These are phyloP conservation scores for Malacoraja senta DNA, from an alignment of 2,797 vertebrate species.

Conservation along the genomic window DNA sequence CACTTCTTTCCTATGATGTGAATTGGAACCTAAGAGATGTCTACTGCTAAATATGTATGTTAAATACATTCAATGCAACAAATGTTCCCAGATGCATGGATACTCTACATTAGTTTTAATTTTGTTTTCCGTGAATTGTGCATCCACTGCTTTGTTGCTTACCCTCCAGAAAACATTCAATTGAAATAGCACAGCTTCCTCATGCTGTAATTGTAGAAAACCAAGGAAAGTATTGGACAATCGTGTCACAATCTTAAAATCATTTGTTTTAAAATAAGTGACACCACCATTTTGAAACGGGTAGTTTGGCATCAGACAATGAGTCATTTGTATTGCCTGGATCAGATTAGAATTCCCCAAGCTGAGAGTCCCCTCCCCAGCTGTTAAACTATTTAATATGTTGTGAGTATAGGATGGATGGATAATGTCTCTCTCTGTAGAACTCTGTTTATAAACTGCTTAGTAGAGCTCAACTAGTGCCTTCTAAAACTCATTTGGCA, in stretches of 20 bases:
- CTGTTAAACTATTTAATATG: neutral
- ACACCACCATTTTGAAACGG: slow-evolving; percentile 4
- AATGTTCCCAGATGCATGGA: neutral
- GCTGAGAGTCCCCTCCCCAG: neutral
- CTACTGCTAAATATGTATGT: neutral
- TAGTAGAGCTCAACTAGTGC: neutral
- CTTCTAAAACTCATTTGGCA: neutral
- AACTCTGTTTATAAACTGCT: neutral
- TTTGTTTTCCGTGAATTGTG: neutral
- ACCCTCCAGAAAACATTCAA: neutral
- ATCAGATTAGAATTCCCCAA: neutral
- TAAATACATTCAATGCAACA: neutral
- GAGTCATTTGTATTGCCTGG: neutral
- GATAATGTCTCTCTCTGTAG: neutral
- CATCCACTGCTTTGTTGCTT: neutral
- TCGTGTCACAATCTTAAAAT: neutral
- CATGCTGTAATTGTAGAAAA: neutral
- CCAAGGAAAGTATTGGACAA: neutral
- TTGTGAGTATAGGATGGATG: neutral
- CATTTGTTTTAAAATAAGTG: neutral
- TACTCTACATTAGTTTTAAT: neutral
- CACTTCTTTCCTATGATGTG: neutral
- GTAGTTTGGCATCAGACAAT: neutral
- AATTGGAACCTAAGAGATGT: neutral
- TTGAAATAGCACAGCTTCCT: neutral